Base-by-base conservation (phyloP, 2,888 invertebrate species). In the Craniophora ligustri region DNA sequence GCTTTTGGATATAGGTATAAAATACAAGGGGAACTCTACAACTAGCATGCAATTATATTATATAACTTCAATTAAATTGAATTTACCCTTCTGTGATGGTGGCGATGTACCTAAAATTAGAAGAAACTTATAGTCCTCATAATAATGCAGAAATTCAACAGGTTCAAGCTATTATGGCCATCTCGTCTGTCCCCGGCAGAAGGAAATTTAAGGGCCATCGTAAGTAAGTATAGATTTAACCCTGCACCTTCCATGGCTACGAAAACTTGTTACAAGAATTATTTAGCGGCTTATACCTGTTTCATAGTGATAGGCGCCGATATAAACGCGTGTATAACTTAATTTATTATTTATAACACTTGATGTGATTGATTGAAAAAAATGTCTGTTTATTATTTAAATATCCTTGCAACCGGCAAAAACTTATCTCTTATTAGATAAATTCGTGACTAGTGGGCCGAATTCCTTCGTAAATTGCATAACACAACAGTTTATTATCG, bases 361-460 rank as follows among this genome's bases (percentile, higher is more conserved):
- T 13, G 0, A 10, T 34, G 7, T 35, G 16, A 54, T 32, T 10
- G 8, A 42, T 34, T n/a, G n/a, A n/a, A 15, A 45, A n/a, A 5
- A 57, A 28, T 23, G 31, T 54, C 21, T 36, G 39, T 38, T 1
- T 39, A 15, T 44, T 18, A 42, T 41, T 44, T 46, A 42, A 45
- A 48, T 45, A 54, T 34, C 63, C 68, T 62, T 45, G 36, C 45
- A n/a, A n/a, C 40, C 15, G 35, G 31, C 34, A 67, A 60, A 64
- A 47, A 47, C 21, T 71, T 67, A 68, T 68, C 72, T 45, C n/a
- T 32, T 32, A 15, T 10, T 41, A 57, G 51, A 64, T 69, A 42
- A 69, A 51, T 69, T 46, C 72, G 72, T 71, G 72, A 71, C 68
- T 46, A 45, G 21, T 16, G 21, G 26, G 34, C 34, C 48, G 44